Evolutionary conservation across 30 jellyfish, hydroid and myxozoan genomes (phyloP).

Genomic region (Turritopsis dohrnii): DNA sequence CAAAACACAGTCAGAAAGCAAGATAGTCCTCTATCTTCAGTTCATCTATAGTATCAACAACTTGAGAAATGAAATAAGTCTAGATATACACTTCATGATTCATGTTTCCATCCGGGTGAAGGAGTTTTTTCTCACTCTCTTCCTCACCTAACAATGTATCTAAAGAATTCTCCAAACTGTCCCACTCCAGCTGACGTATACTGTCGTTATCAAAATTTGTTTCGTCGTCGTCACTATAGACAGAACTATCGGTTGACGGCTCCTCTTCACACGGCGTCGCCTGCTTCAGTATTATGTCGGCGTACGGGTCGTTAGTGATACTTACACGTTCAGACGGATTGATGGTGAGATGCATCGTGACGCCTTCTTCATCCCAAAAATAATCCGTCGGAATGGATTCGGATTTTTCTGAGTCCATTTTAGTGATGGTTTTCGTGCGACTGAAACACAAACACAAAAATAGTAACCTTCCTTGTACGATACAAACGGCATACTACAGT

Average conservation of each 20-base stretch:
- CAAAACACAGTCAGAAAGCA: background rate
- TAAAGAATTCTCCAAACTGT: constrained; percentile 24
- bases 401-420: background rate
- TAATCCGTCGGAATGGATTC: background rate
- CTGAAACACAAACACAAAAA: background rate
- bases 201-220: constrained; percentile 19
- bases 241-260: background rate
- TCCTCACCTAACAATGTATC: constrained; percentile 9
- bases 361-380: constrained; percentile 9
- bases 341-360: constrained; percentile 2
- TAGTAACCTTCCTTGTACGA: background rate
- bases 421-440: background rate
- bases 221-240: constrained; percentile 19
- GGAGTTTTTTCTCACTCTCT: background rate
- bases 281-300: constrained; percentile 2
- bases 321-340: constrained; percentile 33
- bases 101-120: background rate
- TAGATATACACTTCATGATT: background rate
- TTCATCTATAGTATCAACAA: background rate
- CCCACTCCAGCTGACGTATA: constrained; percentile 37
- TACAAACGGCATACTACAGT: too few species aligned
- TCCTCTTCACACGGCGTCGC: background rate
- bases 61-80: background rate
- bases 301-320: constrained; percentile 15
- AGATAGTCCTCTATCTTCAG: background rate